Base-by-base conservation (phyloP, 1,140 invertebrate species). In the Drosophila ficusphila region DNA sequence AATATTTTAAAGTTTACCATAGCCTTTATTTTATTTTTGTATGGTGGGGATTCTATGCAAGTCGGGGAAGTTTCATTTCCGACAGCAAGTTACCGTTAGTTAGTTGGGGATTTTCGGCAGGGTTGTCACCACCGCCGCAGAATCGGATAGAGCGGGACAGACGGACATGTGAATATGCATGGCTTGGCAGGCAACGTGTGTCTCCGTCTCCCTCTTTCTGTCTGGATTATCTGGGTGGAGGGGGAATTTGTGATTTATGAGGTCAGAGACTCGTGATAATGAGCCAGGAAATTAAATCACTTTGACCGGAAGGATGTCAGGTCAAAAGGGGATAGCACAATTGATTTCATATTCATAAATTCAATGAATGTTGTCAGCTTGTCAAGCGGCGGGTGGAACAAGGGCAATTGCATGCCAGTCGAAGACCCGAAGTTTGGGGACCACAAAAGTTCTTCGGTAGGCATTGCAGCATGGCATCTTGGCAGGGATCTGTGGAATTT, bases 241-340 rank as follows among this genome's bases (percentile, higher is more conserved):
- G 60, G 70, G 39, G 7, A 39, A 61, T 74, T 82, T 88, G 60
- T 90, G 82, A 90, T 90, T 90, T 90, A 90, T 90, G 88, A 64
- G 88, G 78, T 83, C 88, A 88, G 82, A 90, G 68, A 81, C 69
- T 88, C 70, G 89, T 85, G 79, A 90, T 90, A 90, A 90, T 90
- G 82, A 90, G 82, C 82, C 82, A 77, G 88, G 88, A 88, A 88
- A 90, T 90, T 83, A 83, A 90, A 90, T 88, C 82, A 85, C 82
- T 88, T 88, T 90, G 72, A 90, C 79, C 88, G 82, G 88, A 90
- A 90, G 82, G 79, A 90, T 86, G 81, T 79, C 77, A 83, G 86
- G 76, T 85, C 82, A 88, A 77, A 88, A 78, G 79, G 68, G 83
- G 85, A 89, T 82, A 89, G 79, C 85, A 89, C 83, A 88, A 88